These are phyloP conservation scores for Molanna angustata DNA, from an alignment of 2,888 invertebrate species.

Conservation along the genomic window DNA sequence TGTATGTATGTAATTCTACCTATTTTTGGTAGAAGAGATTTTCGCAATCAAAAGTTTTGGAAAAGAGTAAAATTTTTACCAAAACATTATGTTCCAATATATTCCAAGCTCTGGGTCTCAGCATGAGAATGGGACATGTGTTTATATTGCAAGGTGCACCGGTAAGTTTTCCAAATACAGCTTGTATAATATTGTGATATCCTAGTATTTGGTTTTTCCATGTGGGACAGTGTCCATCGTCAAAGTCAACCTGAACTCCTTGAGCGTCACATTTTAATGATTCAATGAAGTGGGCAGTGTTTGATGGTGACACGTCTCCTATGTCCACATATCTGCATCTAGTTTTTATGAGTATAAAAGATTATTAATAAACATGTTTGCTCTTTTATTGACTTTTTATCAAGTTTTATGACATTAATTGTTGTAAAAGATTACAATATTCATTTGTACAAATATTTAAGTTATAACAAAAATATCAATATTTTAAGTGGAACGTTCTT, in stretches of 20 bases:
- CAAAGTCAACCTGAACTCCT: constrained; percentile 65
- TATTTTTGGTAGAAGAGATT: too few species aligned
- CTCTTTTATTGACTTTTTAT: neutral
- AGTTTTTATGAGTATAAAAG: constrained; percentile 7
- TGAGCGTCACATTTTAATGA: constrained; percentile 57
- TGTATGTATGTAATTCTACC: too few species aligned
- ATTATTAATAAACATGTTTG: neutral
- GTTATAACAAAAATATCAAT: neutral
- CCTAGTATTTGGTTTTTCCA: constrained; percentile 67
- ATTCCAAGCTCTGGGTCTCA: constrained; percentile 72
- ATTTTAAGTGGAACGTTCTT: too few species aligned
- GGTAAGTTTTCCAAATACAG: constrained; percentile 51
- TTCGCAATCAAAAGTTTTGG: too few species aligned
- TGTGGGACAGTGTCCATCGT: constrained; percentile 71
- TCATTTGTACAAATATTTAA: too few species aligned
- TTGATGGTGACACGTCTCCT: constrained; percentile 64
- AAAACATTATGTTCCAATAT: constrained; percentile 65
- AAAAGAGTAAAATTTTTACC: constrained; percentile 39
- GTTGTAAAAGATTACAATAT: neutral
- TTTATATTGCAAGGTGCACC: constrained; percentile 52
- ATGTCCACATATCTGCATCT: constrained; percentile 62
- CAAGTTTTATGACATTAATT: neutral
- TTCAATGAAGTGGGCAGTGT: constrained; percentile 54
- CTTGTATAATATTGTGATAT: constrained; percentile 57
- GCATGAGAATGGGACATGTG: constrained; percentile 60